A percentile compares a stretch with the other conserved stretches of the same genome.
These are phyloP conservation scores for Melieria omissa DNA, from an alignment of 2,888 invertebrate species.

Conservation along the genomic window DNA sequence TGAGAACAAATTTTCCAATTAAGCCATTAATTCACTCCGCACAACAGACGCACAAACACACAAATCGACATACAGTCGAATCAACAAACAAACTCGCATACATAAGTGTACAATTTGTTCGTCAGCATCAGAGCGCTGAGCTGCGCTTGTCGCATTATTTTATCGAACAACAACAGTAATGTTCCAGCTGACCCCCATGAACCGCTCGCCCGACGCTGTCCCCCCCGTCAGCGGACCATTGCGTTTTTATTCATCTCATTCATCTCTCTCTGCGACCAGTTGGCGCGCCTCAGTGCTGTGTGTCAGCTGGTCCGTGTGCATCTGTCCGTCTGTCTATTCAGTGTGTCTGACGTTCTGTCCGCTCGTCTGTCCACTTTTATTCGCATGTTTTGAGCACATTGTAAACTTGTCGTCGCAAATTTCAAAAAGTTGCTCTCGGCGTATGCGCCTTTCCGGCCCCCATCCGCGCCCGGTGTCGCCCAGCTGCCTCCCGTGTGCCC, in stretches of 20 bases:
- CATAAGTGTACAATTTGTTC: conserved; percentile 29
- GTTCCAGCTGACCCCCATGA: too few relatives aligned
- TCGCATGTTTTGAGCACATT: conserved; percentile 46
- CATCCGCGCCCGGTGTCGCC: too few relatives aligned
- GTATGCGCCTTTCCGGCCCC: not conserved
- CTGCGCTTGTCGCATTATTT: conserved; percentile 63
- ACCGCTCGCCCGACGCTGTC: too few relatives aligned
- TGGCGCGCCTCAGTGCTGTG: conserved; percentile 22
- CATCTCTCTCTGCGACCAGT: too few relatives aligned
- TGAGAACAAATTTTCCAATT: conserved; percentile 65
- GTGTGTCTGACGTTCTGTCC: conserved; percentile 4
- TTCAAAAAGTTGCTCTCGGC: conserved; percentile 42
- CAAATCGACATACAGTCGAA: not conserved
- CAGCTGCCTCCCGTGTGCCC: too few relatives aligned
- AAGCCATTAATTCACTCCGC: conserved; percentile 63
- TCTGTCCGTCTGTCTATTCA: conserved; percentile 16
- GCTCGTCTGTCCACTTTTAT: conserved; percentile 20
- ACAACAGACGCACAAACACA: conserved; percentile 45
- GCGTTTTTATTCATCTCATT: too few relatives aligned
- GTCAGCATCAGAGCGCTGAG: conserved; percentile 45
- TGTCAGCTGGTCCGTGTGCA: conserved; percentile 12
- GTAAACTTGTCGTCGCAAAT: conserved; percentile 53
- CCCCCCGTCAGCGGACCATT: too few relatives aligned
- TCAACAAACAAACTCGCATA: conserved; percentile 37
- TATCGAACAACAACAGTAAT: conserved; percentile 54